Base-by-base conservation (phyloP, 2,113 vertebrate species). In the Colinus virginianus region DNA sequence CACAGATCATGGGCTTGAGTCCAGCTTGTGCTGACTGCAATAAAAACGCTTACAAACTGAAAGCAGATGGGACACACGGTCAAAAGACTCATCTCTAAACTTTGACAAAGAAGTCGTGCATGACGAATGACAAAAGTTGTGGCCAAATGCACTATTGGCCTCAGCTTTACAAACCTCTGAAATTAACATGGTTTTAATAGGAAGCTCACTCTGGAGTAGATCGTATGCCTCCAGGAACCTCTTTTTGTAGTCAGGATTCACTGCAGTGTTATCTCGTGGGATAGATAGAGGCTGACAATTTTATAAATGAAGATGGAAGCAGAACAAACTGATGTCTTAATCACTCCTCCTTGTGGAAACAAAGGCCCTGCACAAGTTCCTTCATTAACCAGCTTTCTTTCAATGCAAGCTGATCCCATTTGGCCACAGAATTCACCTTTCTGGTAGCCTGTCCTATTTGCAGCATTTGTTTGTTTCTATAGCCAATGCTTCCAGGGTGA, bases 221-320 rank as follows among this genome's bases (percentile, higher is more conserved):
- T 68, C 2, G 9, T 28, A n/a, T 2, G 0, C 51, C 46, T 80
- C 56, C 79, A 80, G 59, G 78, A 93, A 48, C 72, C 58, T 74
- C 42, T 28, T 42, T 75, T 64, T 76, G 32, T 5, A 68, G 71
- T 16, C 55, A 55, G 70, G 55, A 78, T 63, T 80, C 76, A 16
- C 70, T 58, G 4, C n/a, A 3, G 63, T 43, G 45, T 63, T 22
- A 49, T 71, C 88, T 81, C 12, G 0, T n/a, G 70, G 79, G 85
- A 93, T n/a, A 90, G 82, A 34, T 18, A 90, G 88, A 68, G 45
- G 61, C 72, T 84, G 85, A 78, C 85, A 83, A 90, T 90, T 83
- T 88, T 88, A 90, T 75, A 90, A 91, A 91, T 84, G 83, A 78
- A 93, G 72, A 88, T 63, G 56, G 88, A 91, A 90, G 48, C 32